These are phyloP conservation scores for Halichoerus grypus DNA, from an alignment of 2,113 vertebrate genomes.

Conservation along the genomic window DNA sequence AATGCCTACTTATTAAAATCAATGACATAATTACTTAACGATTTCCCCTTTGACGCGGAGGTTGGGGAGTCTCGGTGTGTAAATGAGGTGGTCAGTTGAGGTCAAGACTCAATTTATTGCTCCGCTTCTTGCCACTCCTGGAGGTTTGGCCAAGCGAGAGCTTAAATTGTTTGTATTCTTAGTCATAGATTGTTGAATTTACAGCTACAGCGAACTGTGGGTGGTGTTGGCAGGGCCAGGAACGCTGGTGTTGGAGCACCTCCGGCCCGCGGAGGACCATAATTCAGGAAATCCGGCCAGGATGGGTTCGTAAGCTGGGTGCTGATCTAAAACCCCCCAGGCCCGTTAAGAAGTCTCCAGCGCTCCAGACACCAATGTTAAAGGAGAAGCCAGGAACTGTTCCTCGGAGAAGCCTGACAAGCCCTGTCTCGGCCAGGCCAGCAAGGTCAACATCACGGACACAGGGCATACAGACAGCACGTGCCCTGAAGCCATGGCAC, in stretches of 20 bases:
- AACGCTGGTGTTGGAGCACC: background rate
- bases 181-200: background rate
- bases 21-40: background rate
- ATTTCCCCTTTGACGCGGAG: background rate
- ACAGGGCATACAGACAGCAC: rapidly evolving
- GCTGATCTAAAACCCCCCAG: background rate
- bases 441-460: rapidly evolving
- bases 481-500: rapidly evolving
- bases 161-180: background rate
- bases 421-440: background rate
- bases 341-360: background rate
- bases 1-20: background rate
- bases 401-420: rapidly evolving
- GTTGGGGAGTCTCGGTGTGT: too few species aligned
- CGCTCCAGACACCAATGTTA: rapidly evolving
- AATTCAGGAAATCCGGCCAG: background rate
- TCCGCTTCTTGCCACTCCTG: background rate
- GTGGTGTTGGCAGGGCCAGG: rapidly evolving
- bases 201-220: rapidly evolving
- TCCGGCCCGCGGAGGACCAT: rapidly evolving
- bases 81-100: background rate
- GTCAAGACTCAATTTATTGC: background rate
- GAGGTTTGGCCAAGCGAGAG: background rate
- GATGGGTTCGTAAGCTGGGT: rapidly evolving
- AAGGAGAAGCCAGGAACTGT: background rate